phyloP scores from a whole-genome alignment of 2,888 invertebrate genomes.

The Macrosoma leucophasiata region DNA sequence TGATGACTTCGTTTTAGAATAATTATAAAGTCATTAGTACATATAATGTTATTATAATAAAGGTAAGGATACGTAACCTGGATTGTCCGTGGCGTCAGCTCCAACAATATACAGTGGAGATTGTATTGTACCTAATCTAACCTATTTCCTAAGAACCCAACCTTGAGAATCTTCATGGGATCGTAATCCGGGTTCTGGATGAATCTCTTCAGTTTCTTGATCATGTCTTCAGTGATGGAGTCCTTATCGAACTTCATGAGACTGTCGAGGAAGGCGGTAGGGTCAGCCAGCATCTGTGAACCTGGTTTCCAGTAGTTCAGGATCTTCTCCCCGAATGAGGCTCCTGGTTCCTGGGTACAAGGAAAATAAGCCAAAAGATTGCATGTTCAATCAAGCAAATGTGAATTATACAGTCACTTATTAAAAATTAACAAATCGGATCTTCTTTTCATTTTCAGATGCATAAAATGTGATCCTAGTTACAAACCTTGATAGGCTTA shows the following conservation, averaged over 20 bases:
- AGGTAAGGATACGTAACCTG: background rate
- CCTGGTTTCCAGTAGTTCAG: slow-evolving; percentile 95
- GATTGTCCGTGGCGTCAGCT: too few relatives aligned
- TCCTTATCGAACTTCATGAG: slow-evolving; percentile 93
- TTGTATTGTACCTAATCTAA: too few relatives aligned
- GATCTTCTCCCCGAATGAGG: slow-evolving; percentile 84
- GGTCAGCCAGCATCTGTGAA: slow-evolving; percentile 86
- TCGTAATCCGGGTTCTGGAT: slow-evolving; percentile 86
- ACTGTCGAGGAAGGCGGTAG: slow-evolving; percentile 86
- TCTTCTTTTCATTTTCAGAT: too few relatives aligned
- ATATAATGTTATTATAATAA: background rate
- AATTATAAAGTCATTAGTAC: background rate
- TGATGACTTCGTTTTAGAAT: too few relatives aligned
- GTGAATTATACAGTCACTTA: too few relatives aligned
- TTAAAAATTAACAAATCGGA: too few relatives aligned
- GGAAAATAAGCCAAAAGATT: background rate
- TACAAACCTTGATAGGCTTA: slow-evolving; percentile 80
- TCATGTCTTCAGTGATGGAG: slow-evolving; percentile 85
- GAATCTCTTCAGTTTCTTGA: slow-evolving; percentile 86
- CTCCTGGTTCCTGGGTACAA: slow-evolving; percentile 69
- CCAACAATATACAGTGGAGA: too few relatives aligned
- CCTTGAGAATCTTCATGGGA: slow-evolving; percentile 84
- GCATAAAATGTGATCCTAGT: background rate
- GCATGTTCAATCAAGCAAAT: too few relatives aligned
- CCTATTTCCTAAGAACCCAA: slow-evolving; percentile 30